Evolutionary conservation across 1,140 invertebrate genomes (phyloP).

Genomic region (Zaprionus kolodkinae): DNA sequence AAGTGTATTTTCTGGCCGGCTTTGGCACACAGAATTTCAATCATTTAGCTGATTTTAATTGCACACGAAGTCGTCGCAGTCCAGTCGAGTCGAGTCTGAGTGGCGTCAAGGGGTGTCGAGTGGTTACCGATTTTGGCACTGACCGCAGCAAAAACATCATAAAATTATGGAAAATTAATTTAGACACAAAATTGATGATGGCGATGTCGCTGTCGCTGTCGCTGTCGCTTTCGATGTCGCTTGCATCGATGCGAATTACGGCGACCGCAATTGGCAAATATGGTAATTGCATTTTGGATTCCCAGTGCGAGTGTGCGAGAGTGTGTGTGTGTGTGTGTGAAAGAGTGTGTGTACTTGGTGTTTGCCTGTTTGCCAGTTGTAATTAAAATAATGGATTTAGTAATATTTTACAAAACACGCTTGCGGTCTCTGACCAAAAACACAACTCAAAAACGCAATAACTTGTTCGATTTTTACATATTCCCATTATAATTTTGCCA

Average conservation of each 20-base stretch:
- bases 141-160: constrained; percentile 49
- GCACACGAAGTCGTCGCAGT: constrained; percentile 32
- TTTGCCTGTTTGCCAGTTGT: constrained; percentile 51
- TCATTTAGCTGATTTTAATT: constrained; percentile 72
- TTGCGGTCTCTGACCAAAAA: constrained; percentile 59
- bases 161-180: constrained; percentile 78
- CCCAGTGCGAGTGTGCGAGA: not conserved
- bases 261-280: constrained; percentile 71
- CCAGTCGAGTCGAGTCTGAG: constrained; percentile 23
- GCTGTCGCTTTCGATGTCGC: not conserved
- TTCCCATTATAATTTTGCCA: constrained; percentile 39
- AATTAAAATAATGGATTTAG: constrained; percentile 74
- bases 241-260: constrained; percentile 19
- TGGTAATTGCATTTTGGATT: constrained; percentile 46
- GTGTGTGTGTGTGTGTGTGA: not conserved
- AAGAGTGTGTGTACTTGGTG: not conserved
- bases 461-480: constrained; percentile 48
- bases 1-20: no score
- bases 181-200: constrained; percentile 55
- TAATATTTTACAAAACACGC: constrained; percentile 47
- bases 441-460: constrained; percentile 31
- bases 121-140: constrained; percentile 9
- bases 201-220: not conserved
- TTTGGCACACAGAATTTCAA: constrained; percentile 13
- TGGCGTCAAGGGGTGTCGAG: not conserved